Base-by-base conservation (phyloP, 2,888 invertebrate genomes). In the Heliconius sara region DNA sequence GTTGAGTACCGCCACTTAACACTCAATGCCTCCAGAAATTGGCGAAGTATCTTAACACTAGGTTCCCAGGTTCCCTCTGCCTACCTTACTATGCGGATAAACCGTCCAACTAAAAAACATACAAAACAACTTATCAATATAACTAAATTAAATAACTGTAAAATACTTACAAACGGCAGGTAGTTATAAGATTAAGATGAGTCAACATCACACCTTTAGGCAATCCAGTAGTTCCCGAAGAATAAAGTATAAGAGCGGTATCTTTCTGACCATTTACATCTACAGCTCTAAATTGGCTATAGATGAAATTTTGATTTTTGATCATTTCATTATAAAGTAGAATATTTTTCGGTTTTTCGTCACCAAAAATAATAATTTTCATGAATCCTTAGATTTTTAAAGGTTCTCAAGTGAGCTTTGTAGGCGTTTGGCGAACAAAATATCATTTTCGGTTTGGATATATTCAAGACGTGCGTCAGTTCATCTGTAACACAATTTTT, bases 391-490 rank as follows among this genome's bases (percentile, higher is more conserved):
- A 89, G 43, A 0, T 85, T 80, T 80, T 85, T 84, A 0, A 92
- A 68, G 0, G 85, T 86, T 68, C 87, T 86, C 3, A 63, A 81
- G 63, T 91, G 89, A 0, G 60, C 73, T 82, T 90, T 88, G 83
- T 88, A 91, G 0, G 86, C 84, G 3, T 67, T 2, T 3, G 89
- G 89, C 0, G 94, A 93, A 65, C 90, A 91, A 76, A 93, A 87
- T 0, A 93, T 71, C 81, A 87, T 86, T 82, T 86, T 88, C 4
- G 94, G 93, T 81, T 92, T 93, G 0, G 92, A 88, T 82, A 94
- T 92, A 70, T 85, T 86, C 27, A 89, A 52, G 0, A 88, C 88
- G 82, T 93, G 90, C 43, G 84, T 86, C 9, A 93, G 63, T 89
- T 94, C 93, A 52, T 86, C 93, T 94, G 90, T 16, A 68, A 74